Evolutionary conservation across 1,140 invertebrate genomes (phyloP), one percentile per base, ranked within the genome.

Genomic region (Eueides isabella): DNA sequence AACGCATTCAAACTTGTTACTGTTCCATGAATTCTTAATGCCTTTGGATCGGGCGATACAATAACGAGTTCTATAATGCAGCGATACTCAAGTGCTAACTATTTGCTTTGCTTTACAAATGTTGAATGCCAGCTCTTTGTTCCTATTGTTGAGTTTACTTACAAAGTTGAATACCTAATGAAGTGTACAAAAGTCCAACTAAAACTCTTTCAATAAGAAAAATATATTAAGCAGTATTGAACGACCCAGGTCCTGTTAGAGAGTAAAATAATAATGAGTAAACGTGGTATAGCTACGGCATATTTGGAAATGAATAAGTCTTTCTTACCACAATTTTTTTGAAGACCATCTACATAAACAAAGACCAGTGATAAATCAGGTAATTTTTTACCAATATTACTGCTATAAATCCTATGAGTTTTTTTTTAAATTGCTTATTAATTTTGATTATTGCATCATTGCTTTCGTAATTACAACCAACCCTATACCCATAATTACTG

Each of bases 1-100:
- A 41, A 68, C 61, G 35, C 26, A 64, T 68, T 74, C 72, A 74
- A 68, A 74, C 66, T 74, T 62, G 64, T 74, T 74, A 67, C 65
- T 26, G 35, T 44, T 71, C 33, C 61, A 71, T 71, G 69, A 71
- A 71, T 71, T 12, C 48, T 61, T 63, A 63, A 63, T 64, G 61
- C 33, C 48, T 62, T 62, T 14, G 69, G 33, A 71, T 62, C 33
- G 61, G 68, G 33, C 68, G 31, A 63, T 70, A 70, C 68, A 63
- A 70, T 70, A 70, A 63, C 68, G 68, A 70, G 68, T 70, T 70
- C 55, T 63, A 62, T 70, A 63, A 70, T 63, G 68, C 68, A 62
- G n/a, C 55, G 68, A 38, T 63, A 62, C 30, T 63, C 68, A 62
- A 70, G 68, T 62, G 55, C 61, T 62, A 41, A 70, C 68, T 70